Evolutionary conservation across 2,888 invertebrate genomes (phyloP), one percentile per base, ranked within the genome.

Genomic region (Homarus gammarus): DNA sequence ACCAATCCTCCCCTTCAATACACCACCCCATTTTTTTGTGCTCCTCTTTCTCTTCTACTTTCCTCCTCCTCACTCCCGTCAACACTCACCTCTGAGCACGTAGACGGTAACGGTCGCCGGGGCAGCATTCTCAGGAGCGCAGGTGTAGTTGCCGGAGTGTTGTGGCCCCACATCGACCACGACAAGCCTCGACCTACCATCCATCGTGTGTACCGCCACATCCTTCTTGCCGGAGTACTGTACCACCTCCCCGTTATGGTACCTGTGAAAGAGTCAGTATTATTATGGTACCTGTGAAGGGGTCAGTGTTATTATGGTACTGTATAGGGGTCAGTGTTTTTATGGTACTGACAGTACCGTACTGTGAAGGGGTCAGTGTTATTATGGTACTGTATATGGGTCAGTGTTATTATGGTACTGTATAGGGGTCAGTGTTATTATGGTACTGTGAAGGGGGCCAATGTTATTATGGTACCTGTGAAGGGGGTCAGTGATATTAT

Each of bases 81-180:
- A n/a, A 10, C 8, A 73, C 77, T 40, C 27, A 91, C 91, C 91
- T 90, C 85, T 90, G 44, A 92, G 86, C 15, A 92, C 91, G 56
- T 90, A 92, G 82, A 92, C 89, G 27, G 88, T 90, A 73, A 92
- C 89, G 36, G 91, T 90, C 51, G 90, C 79, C 1, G 91, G 91
- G 8, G 81, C 85, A 5, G 90, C 87, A 56, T 92, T 92, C 44
- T 92, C 91, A 0, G 91, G 91, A n/a, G 90, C 91, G 61, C 91
- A 92, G 70, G 90, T 92, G 86, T 92, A 92, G 79, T 92, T 92
- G 44, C 91, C 91, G 56, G 91, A 92, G 81, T 92, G 90, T 10
- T 70, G 38, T 2, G 84, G 61, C 10, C 56, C 77, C 27, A 92
- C 88, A 56, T 92, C 73, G 27, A 22, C 31, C 38, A 92, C 84